These are phyloP conservation scores for Platysteira castanea DNA, from an alignment of 2,113 vertebrate species.

Conservation along the genomic window DNA sequence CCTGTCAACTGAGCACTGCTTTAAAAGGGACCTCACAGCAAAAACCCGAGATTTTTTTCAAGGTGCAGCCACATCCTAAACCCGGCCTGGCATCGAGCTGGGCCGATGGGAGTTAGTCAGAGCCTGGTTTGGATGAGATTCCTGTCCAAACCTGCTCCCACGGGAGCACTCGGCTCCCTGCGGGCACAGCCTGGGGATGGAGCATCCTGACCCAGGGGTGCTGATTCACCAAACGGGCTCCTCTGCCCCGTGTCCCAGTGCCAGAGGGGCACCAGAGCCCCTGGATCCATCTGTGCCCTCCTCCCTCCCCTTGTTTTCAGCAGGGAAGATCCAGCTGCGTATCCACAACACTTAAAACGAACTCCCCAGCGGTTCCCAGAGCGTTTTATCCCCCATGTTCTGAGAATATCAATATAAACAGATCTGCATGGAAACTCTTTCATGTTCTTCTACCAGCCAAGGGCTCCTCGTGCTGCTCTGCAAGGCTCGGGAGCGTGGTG, in stretches of 20 bases:
- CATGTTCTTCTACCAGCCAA: background rate
- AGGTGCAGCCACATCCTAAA: background rate
- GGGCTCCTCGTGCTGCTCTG: background rate
- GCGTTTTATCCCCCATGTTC: background rate
- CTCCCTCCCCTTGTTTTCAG: background rate
- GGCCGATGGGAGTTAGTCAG: background rate
- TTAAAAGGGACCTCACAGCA: background rate
- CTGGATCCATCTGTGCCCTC: fast-evolving
- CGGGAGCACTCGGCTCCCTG: background rate
- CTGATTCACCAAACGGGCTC: background rate
- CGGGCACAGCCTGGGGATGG: background rate
- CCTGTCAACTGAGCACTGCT: background rate
- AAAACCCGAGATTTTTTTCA: background rate
- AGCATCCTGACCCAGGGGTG: background rate
- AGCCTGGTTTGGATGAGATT: background rate
- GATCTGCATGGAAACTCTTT: background rate
- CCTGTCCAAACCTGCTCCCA: background rate
- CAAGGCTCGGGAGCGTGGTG: background rate
- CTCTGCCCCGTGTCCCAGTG: fast-evolving
- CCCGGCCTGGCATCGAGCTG: background rate
- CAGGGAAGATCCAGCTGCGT: background rate
- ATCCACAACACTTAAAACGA: background rate
- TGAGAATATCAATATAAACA: background rate
- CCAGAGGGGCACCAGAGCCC: background rate
- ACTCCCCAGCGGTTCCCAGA: background rate